Conservation (phyloP, 2,113 vertebrate species). For the Phasianus colchicus region DNA sequence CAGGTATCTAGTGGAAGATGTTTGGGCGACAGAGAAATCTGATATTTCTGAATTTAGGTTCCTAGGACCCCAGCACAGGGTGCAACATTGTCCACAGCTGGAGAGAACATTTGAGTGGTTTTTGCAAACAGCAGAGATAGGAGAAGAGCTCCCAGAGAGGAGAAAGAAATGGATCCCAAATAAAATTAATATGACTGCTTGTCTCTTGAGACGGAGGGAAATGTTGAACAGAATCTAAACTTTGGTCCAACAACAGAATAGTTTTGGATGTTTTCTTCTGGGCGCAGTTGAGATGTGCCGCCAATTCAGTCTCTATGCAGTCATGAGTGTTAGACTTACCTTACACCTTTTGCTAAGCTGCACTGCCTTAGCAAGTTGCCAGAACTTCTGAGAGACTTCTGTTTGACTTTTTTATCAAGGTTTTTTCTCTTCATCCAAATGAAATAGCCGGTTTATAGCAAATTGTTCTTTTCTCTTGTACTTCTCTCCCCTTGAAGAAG, state of each 20-base stretch:
- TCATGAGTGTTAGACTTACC: neutral
- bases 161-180: neutral
- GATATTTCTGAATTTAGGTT: neutral
- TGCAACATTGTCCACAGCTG: neutral
- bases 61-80: neutral
- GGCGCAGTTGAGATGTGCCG: neutral
- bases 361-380: neutral
- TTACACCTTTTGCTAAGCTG: neutral
- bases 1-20: neutral
- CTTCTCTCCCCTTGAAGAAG: neutral
- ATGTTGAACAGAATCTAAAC: neutral
- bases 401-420: neutral
- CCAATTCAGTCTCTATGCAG: neutral
- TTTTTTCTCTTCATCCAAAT: neutral
- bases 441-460: neutral
- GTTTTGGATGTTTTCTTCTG: neutral
- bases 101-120: neutral
- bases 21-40: neutral
- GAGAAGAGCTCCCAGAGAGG: neutral
- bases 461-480: neutral
- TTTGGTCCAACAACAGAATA: neutral
- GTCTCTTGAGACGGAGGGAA: neutral
- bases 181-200: neutral
- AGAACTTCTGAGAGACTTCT: neutral
- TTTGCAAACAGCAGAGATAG: neutral